Evolutionary conservation across 92 coral and sea anemone genomes (phyloP).

Genomic region (Desmophyllum pertusum): DNA sequence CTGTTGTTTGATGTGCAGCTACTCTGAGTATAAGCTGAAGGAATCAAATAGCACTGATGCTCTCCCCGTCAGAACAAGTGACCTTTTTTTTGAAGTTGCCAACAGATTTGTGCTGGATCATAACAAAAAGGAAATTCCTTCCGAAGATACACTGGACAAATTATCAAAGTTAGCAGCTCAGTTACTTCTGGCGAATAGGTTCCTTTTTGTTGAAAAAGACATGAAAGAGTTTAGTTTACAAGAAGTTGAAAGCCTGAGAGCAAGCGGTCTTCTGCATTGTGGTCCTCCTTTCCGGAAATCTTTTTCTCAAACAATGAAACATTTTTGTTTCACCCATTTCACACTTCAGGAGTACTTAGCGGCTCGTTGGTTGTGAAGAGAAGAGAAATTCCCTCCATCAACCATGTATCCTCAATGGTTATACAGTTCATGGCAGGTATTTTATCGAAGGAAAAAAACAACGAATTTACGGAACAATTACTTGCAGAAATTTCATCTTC

Average conservation of each 20-base stretch:
- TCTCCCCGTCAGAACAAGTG: constrained; percentile 32
- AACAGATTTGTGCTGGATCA: constrained; percentile 14
- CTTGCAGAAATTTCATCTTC: too few species aligned
- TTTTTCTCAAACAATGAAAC: constrained; percentile 24
- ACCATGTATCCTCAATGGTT: neutral
- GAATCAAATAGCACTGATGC: too few species aligned
- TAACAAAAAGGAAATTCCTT: too few species aligned
- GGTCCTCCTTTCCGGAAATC: too few species aligned
- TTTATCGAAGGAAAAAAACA: constrained; percentile 13
- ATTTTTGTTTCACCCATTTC: constrained; percentile 52
- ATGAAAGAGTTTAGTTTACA: constrained; percentile 13
- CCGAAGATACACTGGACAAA: too few species aligned
- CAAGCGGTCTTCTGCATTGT: too few species aligned
- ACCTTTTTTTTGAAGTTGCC: constrained; percentile 19
- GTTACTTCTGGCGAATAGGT: constrained; percentile 29
- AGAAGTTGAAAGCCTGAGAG: constrained; percentile 28
- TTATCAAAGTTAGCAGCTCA: too few species aligned
- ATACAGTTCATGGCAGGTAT: too few species aligned
- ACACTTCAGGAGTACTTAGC: constrained; percentile 60
- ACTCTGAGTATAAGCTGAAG: neutral
- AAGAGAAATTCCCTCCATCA: neutral
- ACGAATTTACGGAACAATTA: neutral
- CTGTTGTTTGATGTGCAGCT: neutral
- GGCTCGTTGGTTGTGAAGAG: constrained; percentile 37
- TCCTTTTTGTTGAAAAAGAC: constrained; percentile 16